These are phyloP conservation scores for Ataeniobius toweri DNA, from an alignment of 2,797 vertebrate species.

Conservation along the genomic window DNA sequence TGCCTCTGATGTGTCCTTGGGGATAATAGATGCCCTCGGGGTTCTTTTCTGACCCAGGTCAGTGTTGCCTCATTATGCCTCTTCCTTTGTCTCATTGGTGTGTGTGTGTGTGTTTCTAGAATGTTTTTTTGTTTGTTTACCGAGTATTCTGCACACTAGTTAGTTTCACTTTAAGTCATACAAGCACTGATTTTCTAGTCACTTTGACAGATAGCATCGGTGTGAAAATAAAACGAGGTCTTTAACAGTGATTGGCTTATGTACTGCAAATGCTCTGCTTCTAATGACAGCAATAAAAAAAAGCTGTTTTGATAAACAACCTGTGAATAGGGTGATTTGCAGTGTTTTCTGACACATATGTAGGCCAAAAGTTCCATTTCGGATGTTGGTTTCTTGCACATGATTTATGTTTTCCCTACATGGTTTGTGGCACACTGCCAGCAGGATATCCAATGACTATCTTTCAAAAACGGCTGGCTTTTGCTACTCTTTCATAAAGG, in stretches of 20 bases:
- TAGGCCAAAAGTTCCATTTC: too few species aligned
- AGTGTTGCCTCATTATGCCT: conserved; percentile 37
- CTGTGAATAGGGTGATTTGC: too few species aligned
- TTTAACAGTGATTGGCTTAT: background rate
- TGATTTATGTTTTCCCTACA: too few species aligned
- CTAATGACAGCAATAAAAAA: background rate
- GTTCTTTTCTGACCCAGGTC: conserved; percentile 38
- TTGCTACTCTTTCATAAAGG: background rate
- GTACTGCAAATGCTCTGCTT: background rate
- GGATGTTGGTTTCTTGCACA: too few species aligned
- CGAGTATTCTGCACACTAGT: background rate
- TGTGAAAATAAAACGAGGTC: background rate
- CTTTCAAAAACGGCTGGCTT: too few species aligned
- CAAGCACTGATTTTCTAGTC: background rate
- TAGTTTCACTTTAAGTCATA: background rate
- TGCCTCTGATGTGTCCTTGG: conserved; percentile 38
- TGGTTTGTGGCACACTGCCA: too few species aligned
- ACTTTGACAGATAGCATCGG: background rate
- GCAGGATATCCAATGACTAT: too few species aligned
- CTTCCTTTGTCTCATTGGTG: conserved; percentile 34
- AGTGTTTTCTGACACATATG: too few species aligned
- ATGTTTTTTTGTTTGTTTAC: conserved; percentile 7
- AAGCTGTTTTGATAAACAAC: background rate
- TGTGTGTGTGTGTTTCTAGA: conserved; percentile 2
- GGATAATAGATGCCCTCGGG: conserved; percentile 48